Conservation (phyloP, 1,140 invertebrate species). For the Sitophilus oryzae region DNA sequence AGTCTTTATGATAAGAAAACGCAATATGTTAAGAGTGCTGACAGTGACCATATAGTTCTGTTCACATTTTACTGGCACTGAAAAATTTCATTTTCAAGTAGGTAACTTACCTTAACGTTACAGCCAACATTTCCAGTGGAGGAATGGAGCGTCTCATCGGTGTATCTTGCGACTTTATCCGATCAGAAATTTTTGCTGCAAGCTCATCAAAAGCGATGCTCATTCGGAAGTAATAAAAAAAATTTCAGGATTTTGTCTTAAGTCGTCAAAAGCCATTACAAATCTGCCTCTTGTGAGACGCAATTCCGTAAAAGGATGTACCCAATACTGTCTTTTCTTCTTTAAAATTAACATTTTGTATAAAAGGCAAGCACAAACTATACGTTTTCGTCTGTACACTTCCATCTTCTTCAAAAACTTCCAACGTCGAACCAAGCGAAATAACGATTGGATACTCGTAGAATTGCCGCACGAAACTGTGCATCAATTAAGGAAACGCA, state of each 20-base stretch:
- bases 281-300: neutral
- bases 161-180: conserved; percentile 4
- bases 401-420: too few species aligned
- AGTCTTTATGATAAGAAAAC: too few species aligned
- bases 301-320: neutral
- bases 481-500: too few species aligned
- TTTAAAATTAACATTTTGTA: neutral
- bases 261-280: neutral
- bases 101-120: neutral
- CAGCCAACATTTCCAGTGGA: neutral
- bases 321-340: neutral
- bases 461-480: too few species aligned
- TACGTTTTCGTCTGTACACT: neutral
- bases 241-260: conserved; percentile 7
- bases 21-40: too few species aligned
- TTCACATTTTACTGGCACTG: too few species aligned
- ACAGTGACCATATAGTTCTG: too few species aligned
- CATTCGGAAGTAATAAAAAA: conserved; percentile 12
- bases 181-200: conserved; percentile 1
- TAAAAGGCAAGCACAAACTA: neutral
- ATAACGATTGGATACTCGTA: too few species aligned
- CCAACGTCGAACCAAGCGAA: too few species aligned
- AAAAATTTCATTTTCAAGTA: too few species aligned
- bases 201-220: conserved; percentile 1
- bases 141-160: neutral